A percentile compares a stretch with the other conserved stretches of the same genome.
Conservation (phyloP, 2,113 vertebrate species). For the Tupaia chinensis region DNA sequence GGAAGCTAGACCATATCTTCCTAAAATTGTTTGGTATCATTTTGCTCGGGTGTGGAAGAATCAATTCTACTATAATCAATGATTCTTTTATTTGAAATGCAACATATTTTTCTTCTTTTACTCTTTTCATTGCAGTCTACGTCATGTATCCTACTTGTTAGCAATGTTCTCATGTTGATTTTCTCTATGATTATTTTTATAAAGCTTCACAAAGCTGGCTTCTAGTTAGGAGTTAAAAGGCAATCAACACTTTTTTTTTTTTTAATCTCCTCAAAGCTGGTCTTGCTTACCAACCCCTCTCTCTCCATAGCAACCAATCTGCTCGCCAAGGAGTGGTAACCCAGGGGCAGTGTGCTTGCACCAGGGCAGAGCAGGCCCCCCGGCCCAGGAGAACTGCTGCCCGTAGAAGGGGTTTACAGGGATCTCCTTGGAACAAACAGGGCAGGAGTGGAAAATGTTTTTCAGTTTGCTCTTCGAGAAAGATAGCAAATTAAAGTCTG, state of each 20-base stretch:
- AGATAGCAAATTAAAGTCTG: background rate
- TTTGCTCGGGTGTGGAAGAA: slow-evolving; percentile 5
- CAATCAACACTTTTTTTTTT: background rate
- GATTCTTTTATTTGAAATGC: slow-evolving; percentile 35
- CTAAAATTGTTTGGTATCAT: background rate
- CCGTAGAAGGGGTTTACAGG: background rate
- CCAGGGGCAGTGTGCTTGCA: background rate
- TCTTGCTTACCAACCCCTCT: background rate
- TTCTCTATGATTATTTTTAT: slow-evolving; percentile 54
- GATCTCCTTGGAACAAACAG: background rate
- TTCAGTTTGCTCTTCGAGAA: slow-evolving; percentile 41
- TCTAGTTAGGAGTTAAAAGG: slow-evolving; percentile 11
- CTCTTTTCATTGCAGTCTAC: slow-evolving; percentile 48
- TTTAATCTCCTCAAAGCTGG: background rate
- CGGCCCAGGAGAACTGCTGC: background rate
- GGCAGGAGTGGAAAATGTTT: background rate
- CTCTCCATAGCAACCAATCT: slow-evolving; percentile 53
- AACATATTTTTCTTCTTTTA: background rate
- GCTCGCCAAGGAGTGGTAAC: background rate
- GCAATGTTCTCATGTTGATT: slow-evolving; percentile 17
- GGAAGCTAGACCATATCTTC: background rate
- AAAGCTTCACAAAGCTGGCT: slow-evolving; percentile 52
- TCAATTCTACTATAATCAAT: background rate
- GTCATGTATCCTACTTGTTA: slow-evolving; percentile 13
- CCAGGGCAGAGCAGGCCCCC: background rate